A percentile compares a stretch with the other conserved stretches of the same genome.
These are phyloP conservation scores for Minunthozetes semirufus DNA, from an alignment of 2,888 invertebrate species.

Conservation along the genomic window DNA sequence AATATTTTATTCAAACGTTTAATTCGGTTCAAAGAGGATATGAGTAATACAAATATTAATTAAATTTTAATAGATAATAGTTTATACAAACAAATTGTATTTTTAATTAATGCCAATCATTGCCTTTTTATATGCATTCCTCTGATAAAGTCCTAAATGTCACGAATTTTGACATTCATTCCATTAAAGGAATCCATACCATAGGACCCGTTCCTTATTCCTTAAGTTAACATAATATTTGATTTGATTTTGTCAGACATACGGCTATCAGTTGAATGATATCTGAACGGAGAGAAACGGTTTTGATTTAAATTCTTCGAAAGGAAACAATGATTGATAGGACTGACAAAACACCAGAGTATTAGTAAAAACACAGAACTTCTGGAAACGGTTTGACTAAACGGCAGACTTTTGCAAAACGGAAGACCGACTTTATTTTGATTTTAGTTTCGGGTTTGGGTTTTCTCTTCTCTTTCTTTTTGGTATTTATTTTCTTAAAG, in stretches of 20 bases:
- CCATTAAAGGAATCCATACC: too few relatives aligned
- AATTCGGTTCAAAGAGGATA: too few relatives aligned
- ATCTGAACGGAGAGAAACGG: background rate
- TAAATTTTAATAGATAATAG: too few relatives aligned
- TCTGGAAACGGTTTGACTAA: background rate
- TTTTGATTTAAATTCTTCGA: background rate
- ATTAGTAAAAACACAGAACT: background rate
- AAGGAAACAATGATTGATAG: slow-evolving; percentile 20
- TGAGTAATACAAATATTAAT: too few relatives aligned
- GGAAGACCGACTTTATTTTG: background rate
- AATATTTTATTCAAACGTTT: too few relatives aligned
- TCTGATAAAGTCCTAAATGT: too few relatives aligned
- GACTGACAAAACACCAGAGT: background rate
- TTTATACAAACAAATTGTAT: too few relatives aligned
- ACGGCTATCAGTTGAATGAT: background rate
- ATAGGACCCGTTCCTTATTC: too few relatives aligned
- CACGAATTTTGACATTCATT: too few relatives aligned
- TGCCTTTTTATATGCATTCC: too few relatives aligned
- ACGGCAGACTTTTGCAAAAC: background rate
- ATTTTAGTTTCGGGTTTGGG: background rate
- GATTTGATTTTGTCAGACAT: background rate
- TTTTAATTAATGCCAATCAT: too few relatives aligned
- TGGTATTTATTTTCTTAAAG: background rate
- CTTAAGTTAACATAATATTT: too few relatives aligned
- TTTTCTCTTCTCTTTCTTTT: background rate